A percentile compares a stretch with the other conserved stretches of the same genome.
Conservation (phyloP, 2,888 invertebrate species). For the Timandra comae region DNA sequence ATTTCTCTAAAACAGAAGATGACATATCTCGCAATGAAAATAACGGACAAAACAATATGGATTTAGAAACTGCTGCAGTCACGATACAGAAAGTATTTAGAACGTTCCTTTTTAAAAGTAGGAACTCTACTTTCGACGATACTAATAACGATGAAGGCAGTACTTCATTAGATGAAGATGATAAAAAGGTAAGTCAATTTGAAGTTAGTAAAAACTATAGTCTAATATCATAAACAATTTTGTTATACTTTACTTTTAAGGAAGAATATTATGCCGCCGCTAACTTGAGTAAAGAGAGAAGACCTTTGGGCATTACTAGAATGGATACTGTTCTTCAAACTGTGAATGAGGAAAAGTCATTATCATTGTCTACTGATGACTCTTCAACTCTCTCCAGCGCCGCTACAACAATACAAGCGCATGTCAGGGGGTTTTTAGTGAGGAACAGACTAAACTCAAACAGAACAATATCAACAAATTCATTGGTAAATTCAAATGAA, state of each 20-base stretch:
- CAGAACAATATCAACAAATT: slow-evolving; percentile 56
- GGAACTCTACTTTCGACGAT: slow-evolving; percentile 62
- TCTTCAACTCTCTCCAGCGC: slow-evolving; percentile 73
- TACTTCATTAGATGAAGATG: slow-evolving; percentile 35
- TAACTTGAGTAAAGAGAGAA: slow-evolving; percentile 47
- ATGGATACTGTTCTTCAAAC: slow-evolving; percentile 71
- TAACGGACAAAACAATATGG: slow-evolving; percentile 41
- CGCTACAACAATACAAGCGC: slow-evolving; percentile 81
- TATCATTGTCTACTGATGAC: slow-evolving; percentile 69
- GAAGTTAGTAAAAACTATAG: too few species aligned
- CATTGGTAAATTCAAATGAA: slow-evolving; percentile 49
- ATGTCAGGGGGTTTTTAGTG: slow-evolving; percentile 81
- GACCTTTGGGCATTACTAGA: slow-evolving; percentile 52
- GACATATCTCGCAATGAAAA: slow-evolving; percentile 8
- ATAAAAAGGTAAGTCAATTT: slow-evolving; percentile 41
- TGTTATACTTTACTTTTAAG: slow-evolving; percentile 36
- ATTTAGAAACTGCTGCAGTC: slow-evolving; percentile 70
- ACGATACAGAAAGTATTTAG: slow-evolving; percentile 78
- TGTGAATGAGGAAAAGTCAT: slow-evolving; percentile 71
- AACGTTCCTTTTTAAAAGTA: slow-evolving; percentile 64
- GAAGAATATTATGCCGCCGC: slow-evolving; percentile 35
- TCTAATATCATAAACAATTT: slow-evolving; percentile 9
- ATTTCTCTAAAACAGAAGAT: slow-evolving; percentile 17
- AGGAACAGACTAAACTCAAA: slow-evolving; percentile 68
- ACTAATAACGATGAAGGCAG: slow-evolving; percentile 37